Conservation (phyloP, 1,140 invertebrate genomes). For the Paraescarpia echinospica region DNA sequence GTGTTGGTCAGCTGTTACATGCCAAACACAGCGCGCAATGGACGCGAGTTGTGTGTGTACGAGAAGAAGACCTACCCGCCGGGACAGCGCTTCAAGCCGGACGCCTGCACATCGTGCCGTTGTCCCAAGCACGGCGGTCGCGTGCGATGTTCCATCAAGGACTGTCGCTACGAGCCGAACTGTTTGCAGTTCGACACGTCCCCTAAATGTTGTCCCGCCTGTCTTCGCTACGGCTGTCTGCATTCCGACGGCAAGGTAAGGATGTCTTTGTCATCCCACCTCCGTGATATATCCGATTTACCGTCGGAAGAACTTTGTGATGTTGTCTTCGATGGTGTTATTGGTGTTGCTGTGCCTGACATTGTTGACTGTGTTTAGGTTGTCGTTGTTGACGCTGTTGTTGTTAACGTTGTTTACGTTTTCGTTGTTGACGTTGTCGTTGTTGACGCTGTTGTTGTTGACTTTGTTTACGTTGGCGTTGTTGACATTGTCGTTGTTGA, state of each 20-base stretch:
- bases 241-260: conserved; percentile 21
- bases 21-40: not conserved
- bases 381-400: too few relatives aligned
- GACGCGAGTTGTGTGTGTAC: conserved; percentile 10
- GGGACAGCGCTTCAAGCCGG: conserved; percentile 15
- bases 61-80: conserved; percentile 13
- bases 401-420: too few relatives aligned
- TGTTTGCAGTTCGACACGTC: conserved; percentile 10
- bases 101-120: conserved; percentile 22
- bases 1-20: not conserved
- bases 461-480: not conserved
- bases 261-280: not conserved
- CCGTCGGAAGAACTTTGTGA: not conserved
- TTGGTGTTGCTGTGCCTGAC: too few relatives aligned
- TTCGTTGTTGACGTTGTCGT: not conserved
- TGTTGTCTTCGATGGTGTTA: too few relatives aligned
- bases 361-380: too few relatives aligned
- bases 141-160: conserved; percentile 17
- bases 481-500: not conserved
- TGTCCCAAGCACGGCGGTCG: conserved; percentile 24
- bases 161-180: conserved; percentile 19
- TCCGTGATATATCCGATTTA: not conserved
- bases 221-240: conserved; percentile 17
- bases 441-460: not conserved
- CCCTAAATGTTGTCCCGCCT: conserved; percentile 11